A percentile compares a stretch with the other conserved stretches of the same genome.
These are phyloP conservation scores for Agonum fuliginosum DNA, from an alignment of 2,888 invertebrate genomes.

Conservation along the genomic window DNA sequence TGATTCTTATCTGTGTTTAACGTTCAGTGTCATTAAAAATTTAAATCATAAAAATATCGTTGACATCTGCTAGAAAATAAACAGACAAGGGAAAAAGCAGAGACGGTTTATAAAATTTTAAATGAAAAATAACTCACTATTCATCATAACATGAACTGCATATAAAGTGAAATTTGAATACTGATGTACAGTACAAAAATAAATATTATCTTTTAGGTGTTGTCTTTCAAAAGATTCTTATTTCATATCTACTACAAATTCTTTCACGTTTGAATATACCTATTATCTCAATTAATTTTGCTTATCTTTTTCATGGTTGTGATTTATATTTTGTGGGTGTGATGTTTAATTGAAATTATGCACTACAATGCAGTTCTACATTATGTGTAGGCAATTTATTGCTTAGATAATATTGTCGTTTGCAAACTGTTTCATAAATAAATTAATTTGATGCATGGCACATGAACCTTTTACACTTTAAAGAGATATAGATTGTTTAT, in stretches of 20 bases:
- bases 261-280: not conserved
- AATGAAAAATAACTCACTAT: not conserved
- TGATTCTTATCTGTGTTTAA: constrained; percentile 18
- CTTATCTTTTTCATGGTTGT: not conserved
- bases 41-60: constrained; percentile 27
- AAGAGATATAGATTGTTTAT: too few relatives aligned
- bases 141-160: constrained; percentile 20
- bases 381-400: not conserved
- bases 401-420: not conserved
- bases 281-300: not conserved
- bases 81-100: not conserved
- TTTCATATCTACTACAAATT: constrained; percentile 11
- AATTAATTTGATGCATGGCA: too few relatives aligned
- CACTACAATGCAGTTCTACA: not conserved
- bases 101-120: not conserved
- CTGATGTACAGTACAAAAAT: not conserved
- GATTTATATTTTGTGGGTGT: not conserved
- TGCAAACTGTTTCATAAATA: not conserved
- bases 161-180: constrained; percentile 49
- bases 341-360: too few relatives aligned
- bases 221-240: not conserved
- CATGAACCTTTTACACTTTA: too few relatives aligned
- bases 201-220: not conserved
- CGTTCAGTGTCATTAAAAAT: constrained; percentile 9
- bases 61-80: constrained; percentile 20